These are phyloP conservation scores for Trematomus bernacchii DNA, from an alignment of 2,797 vertebrate genomes.

Conservation along the genomic window DNA sequence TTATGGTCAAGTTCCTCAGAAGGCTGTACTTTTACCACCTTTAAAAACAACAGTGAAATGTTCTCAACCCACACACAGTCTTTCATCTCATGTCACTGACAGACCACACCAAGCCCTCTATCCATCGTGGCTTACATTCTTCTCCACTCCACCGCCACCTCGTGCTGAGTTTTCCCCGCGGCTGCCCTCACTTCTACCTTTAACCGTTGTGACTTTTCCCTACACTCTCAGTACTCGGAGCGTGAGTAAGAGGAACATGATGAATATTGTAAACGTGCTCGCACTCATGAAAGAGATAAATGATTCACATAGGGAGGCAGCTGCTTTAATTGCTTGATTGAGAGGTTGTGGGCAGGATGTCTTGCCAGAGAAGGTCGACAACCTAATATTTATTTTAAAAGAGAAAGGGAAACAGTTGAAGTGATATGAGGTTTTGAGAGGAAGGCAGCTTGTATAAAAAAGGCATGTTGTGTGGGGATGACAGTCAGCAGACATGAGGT, in stretches of 20 bases:
- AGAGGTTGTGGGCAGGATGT: constrained; percentile 54
- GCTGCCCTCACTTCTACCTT: constrained; percentile 38
- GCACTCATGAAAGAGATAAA: constrained; percentile 51
- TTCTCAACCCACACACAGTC: constrained; percentile 37
- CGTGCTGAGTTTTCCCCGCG: constrained; percentile 27
- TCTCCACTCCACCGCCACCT: constrained; percentile 28
- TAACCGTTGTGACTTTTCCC: constrained; percentile 19
- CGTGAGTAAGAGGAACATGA: constrained; percentile 45
- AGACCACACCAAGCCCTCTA: constrained; percentile 40
- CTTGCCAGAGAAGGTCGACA: constrained; percentile 39
- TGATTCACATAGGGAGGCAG: constrained; percentile 49
- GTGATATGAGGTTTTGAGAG: constrained; percentile 36
- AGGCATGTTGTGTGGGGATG: constrained; percentile 54
- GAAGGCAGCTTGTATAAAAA: constrained; percentile 48
- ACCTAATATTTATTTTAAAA: constrained; percentile 20
- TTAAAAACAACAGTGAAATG: constrained; percentile 59
- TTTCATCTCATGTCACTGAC: constrained; percentile 43
- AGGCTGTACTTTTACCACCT: constrained; percentile 49
- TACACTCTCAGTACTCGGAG: background rate
- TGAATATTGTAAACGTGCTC: constrained; percentile 64
- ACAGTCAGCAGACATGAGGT: constrained; percentile 57
- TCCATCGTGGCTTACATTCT: constrained; percentile 18
- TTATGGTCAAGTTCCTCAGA: constrained; percentile 37
- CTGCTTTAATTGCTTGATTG: constrained; percentile 56
- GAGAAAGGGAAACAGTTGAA: constrained; percentile 14